Base-by-base conservation (phyloP, 2,113 vertebrate species). In the Plecturocebus donacophilus region DNA sequence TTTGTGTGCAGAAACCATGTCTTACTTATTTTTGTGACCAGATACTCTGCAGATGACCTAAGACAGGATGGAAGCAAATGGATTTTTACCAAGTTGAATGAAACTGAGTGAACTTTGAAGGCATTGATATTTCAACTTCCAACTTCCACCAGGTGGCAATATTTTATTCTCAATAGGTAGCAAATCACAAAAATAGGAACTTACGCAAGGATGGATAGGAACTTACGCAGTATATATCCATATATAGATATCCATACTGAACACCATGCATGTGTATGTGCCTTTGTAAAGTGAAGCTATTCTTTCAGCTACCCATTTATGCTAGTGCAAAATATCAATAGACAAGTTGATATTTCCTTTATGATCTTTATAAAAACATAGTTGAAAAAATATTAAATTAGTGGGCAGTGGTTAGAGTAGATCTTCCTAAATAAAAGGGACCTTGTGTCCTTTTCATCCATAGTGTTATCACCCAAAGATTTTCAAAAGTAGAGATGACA, bases 61-160 rank as follows among this genome's bases (percentile, higher is more conserved):
- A 4, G 0, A 3, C 47, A 83, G 38, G 10, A 23, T 25, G 19
- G 38, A 89, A 73, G 35, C 30, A 84, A 66, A 3, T 32, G 47
- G 27, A 16, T 76, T 64, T 30, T 27, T 79, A 73, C 45, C 20
- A 84, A 75, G 52, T 2, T 30, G 8, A 91, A 94, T 23, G 56
- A 90, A 93, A 64, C 4, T 19, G 3, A 47, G 10, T 9, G 8
- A 87, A 77, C 17, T 80, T 89, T 56, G 45, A 66, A 91, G 52
- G 73, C 61, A 11, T 20, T 30, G 0, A 3, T 23, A 1, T n/a
- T 19, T 68, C 0, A 3, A 2, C 73, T 61, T 19, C 25, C 3
- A 0, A 7, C 0, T 12, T 84, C 97, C 88, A 89, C 54, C 8
- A 91, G 98, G 56, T 76, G 96, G 95, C 90, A 64, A 27, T 81